Base-by-base conservation (phyloP, 2,797 vertebrate species). In the Rhabdomys pumilio region DNA sequence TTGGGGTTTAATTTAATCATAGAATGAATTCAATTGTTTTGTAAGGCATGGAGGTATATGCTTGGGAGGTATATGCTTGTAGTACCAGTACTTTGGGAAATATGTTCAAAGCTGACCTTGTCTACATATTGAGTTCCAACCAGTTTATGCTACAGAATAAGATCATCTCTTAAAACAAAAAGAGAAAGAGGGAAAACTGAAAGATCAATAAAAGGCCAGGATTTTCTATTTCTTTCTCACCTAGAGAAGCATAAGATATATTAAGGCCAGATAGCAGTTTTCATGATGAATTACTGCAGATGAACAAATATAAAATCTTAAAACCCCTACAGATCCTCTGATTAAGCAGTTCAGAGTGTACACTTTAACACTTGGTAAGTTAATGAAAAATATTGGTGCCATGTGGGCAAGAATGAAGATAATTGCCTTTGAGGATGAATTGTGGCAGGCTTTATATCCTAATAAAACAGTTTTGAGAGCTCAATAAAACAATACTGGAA, bases 381-480 rank as follows among this genome's bases (percentile, higher is more conserved):
- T 47, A 59, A 95, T 89, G 57, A 97, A 96, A 44, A 47, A 34
- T 88, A 90, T 57, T 72, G 13, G 67, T 90, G 14, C 65, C 17
- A 79, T 72, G 34, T 92, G 44, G 80, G 19, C 87, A 89, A 93
- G n/a, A 96, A 96, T 89, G 47, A 94, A 93, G 57, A 82, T 92
- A 61, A 24, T 26, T 82, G 9, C 7, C 19, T 95, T 91, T 84
- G 76, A 81, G 22, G 20, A 88, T 90, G 61, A 90, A 79, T 90
- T 88, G 41, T 83, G 55, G 14, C 72, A 85, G 61, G 3, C 14
- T 81, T 97, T 92, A 87, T 4, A 7, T 93, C 67, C 53, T 26
- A 92, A 73, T 65, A 84, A 79, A 93, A 61, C 31, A 79, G 6
- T 47, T 65, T 9, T 19, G n/a, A 93, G 47, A 91, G 14, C 55